phyloP scores from a whole-genome alignment of 2,888 invertebrate species.

The Campoplex nolae region DNA sequence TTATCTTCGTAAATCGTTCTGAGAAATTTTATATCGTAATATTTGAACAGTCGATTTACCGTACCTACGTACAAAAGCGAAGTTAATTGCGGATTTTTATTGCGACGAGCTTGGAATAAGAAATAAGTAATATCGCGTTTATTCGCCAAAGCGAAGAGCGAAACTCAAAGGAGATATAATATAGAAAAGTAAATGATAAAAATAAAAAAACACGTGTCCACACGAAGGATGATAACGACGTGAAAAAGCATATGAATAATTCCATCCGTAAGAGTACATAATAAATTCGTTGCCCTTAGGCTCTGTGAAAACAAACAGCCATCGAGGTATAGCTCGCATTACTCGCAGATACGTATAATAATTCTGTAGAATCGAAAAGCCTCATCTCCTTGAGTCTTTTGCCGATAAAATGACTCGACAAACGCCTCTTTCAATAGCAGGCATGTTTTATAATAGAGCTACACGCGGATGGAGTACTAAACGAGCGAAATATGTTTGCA shows the following conservation, averaged over 20 bases:
- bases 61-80: no score
- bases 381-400: not conserved
- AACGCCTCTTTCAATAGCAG: not conserved
- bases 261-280: constrained; percentile 43
- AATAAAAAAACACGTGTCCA: constrained; percentile 2
- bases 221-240: constrained; percentile 27
- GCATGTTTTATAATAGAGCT: not conserved
- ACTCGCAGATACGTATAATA: not conserved
- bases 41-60: no score
- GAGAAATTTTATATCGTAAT: no score
- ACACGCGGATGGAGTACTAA: constrained; percentile 6
- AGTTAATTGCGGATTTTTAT: no score
- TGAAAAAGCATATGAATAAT: constrained; percentile 49
- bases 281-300: constrained; percentile 48
- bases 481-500: constrained; percentile 1
- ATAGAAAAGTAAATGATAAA: not conserved
- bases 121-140: not conserved
- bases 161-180: not conserved
- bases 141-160: not conserved
- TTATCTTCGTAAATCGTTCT: no score
- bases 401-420: not conserved
- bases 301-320: constrained; percentile 29
- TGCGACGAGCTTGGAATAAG: no score
- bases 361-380: not conserved
- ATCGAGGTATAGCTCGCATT: constrained; percentile 12